These are phyloP conservation scores for Lordiphosa mommai DNA, from an alignment of 1,140 invertebrate genomes.

Conservation along the genomic window DNA sequence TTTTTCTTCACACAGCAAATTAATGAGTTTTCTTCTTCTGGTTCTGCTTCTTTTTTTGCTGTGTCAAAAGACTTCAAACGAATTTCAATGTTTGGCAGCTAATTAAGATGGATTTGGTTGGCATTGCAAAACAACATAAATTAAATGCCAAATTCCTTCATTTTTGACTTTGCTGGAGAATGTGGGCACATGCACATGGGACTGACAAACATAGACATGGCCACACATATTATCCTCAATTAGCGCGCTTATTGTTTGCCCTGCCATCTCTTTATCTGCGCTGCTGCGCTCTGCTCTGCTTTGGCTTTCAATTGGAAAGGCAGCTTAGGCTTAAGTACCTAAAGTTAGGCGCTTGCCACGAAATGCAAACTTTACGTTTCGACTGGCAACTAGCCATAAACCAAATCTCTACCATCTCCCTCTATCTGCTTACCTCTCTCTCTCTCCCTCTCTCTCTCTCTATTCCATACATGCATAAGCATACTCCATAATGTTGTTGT, in stretches of 20 bases:
- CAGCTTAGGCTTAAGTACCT: slow-evolving; percentile 64
- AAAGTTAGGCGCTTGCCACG: slow-evolving; percentile 65
- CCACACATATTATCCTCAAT: slow-evolving; percentile 66
- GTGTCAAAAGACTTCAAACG: slow-evolving; percentile 54
- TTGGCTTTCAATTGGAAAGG: slow-evolving; percentile 38
- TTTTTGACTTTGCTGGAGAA: slow-evolving; percentile 9
- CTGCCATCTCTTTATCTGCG: background rate
- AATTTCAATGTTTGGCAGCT: slow-evolving; percentile 36
- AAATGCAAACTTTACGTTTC: slow-evolving; percentile 69
- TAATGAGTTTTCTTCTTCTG: slow-evolving; percentile 54
- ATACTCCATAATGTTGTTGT: background rate
- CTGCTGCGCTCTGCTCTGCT: background rate
- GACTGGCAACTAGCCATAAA: slow-evolving; percentile 49
- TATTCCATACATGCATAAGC: background rate
- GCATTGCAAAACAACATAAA: slow-evolving; percentile 17
- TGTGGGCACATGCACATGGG: slow-evolving; percentile 8
- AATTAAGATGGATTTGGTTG: slow-evolving; percentile 60
- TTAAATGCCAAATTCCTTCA: slow-evolving; percentile 8
- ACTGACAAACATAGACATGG: slow-evolving; percentile 9
- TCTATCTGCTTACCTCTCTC: background rate
- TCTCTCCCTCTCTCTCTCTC: background rate
- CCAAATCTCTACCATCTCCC: slow-evolving; percentile 20
- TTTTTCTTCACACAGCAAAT: slow-evolving; percentile 34
- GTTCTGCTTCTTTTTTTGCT: slow-evolving; percentile 37
- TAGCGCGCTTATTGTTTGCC: slow-evolving; percentile 69